Base-by-base conservation (phyloP, 2,888 invertebrate species). In the Trisateles emortualis region DNA sequence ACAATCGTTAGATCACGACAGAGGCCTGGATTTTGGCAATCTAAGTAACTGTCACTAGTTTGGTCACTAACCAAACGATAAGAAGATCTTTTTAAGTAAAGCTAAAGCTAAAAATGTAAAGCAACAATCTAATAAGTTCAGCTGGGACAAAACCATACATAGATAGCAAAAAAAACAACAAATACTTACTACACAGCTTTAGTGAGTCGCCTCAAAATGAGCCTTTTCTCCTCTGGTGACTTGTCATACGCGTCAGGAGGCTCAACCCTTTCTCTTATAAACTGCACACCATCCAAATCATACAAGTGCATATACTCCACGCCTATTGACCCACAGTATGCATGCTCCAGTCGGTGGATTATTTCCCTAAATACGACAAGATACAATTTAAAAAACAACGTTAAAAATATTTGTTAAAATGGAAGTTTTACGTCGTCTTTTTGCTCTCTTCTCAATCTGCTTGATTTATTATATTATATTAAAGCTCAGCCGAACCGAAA, bases 231-330 rank as follows among this genome's bases (percentile, higher is more conserved):
- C 0, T 95, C 95, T 2, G 76, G 67, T 10, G 90, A 87, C 71
- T 95, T 93, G 46, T 94, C 91, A 72, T 94, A 92, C 0, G 83
- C 78, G 10, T 93, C 93, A 0, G 96, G 96, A 3, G 90, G 87
- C 86, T 96, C 96, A 87, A 96, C 94, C 46, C 93, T 93, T 74
- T 95, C 90, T 33, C 96, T 86, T 61, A 96, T 94, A 94, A 95
- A 97, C 68, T 95, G 94, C 41, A 95, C 93, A 67, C 94, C 94
- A 68, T 96, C 96, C 68, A 95, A 76, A 72, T 95, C 95, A 79
- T 95, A 95, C 67, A 96, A 90, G 76, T 96, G 96, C 96, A 96
- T 96, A 86, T 94, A 97, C 82, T 97, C 96, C 3, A 95, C 93
- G 42, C 96, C 96, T 59, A 96, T 96, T 30, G 95, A 93, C 4